Conservation (phyloP, 2,888 invertebrate genomes). For the Torymus tubicola region DNA sequence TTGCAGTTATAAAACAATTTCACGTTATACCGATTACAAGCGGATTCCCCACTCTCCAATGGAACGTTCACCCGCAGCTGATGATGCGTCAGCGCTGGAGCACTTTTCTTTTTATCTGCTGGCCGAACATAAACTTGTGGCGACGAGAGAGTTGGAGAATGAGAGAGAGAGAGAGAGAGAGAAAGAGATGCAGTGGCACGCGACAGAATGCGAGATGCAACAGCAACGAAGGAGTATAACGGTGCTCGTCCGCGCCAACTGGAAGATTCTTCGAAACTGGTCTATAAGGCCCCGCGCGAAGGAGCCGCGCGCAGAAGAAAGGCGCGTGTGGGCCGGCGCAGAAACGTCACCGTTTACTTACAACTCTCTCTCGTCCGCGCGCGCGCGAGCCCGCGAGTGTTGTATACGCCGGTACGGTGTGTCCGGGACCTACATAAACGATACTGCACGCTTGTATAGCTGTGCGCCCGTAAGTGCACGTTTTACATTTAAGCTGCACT, state of each 20-base stretch:
- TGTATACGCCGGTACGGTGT: not conserved
- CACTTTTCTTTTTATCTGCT: conserved; percentile 15
- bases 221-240: conserved; percentile 17
- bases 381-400: too few relatives aligned
- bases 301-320: conserved; percentile 45
- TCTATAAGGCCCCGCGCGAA: conserved; percentile 40
- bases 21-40: conserved; percentile 1
- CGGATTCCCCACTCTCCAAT: too few relatives aligned
- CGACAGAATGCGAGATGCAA: not conserved
- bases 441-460: too few relatives aligned
- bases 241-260: conserved; percentile 61
- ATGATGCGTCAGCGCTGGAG: not conserved
- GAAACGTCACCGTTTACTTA: conserved; percentile 64
- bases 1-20: conserved; percentile 11
- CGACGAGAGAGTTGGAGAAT: too few relatives aligned
- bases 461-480: too few relatives aligned
- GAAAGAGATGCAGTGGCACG: too few relatives aligned
- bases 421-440: conserved; percentile 59
- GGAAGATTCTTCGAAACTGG: conserved; percentile 65
- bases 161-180: too few relatives aligned
- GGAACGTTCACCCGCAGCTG: not conserved
- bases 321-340: conserved; percentile 66
- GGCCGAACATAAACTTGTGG: conserved; percentile 17
- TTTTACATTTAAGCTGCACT: too few relatives aligned
- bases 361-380: conserved; percentile 63